Conservation (phyloP, 2,113 vertebrate species). For the Tricholaema leucomelas region DNA sequence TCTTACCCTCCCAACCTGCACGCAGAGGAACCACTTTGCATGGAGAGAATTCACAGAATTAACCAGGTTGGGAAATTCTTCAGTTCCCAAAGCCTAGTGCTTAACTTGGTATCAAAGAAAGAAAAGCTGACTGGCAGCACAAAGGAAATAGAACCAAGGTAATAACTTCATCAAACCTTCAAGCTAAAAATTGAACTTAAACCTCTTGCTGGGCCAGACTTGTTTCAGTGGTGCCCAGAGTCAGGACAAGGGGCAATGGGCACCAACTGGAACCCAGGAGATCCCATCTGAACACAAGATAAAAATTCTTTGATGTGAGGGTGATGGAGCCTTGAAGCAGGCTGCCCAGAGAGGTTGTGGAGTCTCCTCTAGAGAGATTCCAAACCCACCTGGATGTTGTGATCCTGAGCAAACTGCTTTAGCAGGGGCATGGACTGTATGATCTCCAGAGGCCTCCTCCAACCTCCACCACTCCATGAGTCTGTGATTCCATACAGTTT, state of each 20-base stretch:
- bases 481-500: too few relatives aligned
- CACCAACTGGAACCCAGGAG: too few relatives aligned
- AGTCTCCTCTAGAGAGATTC: too few relatives aligned
- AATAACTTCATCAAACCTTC: neutral
- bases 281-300: neutral
- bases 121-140: neutral
- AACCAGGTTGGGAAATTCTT: neutral
- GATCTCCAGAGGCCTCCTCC: too few relatives aligned
- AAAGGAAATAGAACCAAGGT: neutral
- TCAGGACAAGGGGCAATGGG: too few relatives aligned
- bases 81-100: neutral
- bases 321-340: too few relatives aligned
- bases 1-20: neutral
- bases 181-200: neutral
- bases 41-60: neutral
- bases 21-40: neutral
- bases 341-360: too few relatives aligned
- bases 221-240: too few relatives aligned
- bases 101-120: neutral
- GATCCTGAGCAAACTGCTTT: too few relatives aligned
- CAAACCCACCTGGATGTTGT: too few relatives aligned
- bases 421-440: too few relatives aligned
- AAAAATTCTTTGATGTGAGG: neutral
- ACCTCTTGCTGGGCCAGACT: neutral
- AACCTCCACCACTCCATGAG: too few relatives aligned